These are phyloP conservation scores for Mizuhopecten yessoensis DNA, from an alignment of 1,140 invertebrate species.

Conservation along the genomic window DNA sequence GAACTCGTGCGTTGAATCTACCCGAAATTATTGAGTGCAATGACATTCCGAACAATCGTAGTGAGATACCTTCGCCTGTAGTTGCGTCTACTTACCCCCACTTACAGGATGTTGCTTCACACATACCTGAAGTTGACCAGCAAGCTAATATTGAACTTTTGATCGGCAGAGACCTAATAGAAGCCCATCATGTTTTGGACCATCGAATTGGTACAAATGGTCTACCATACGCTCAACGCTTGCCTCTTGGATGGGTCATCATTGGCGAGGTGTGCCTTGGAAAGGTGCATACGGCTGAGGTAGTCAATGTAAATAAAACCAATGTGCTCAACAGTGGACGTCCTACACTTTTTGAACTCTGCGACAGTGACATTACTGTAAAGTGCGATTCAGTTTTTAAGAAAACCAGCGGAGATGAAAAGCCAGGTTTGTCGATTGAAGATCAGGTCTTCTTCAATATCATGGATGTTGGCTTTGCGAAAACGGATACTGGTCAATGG, in stretches of 20 bases:
- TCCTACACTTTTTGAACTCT: conserved; percentile 43
- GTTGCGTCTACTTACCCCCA: conserved; percentile 41
- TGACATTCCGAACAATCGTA: conserved; percentile 52
- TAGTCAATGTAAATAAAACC: conserved; percentile 18
- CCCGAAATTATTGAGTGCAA: conserved; percentile 58
- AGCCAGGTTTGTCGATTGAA: conserved; percentile 47
- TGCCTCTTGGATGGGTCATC: conserved; percentile 49
- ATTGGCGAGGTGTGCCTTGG: conserved; percentile 41
- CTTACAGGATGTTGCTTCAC: no score
- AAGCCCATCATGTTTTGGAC: conserved; percentile 52
- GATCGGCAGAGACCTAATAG: conserved; percentile 43
- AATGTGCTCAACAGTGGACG: conserved; percentile 44
- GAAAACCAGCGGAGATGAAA: conserved; percentile 50
- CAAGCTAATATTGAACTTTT: conserved; percentile 36
- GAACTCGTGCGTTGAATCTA: neutral
- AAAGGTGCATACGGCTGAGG: neutral
- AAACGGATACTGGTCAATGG: conserved; percentile 33
- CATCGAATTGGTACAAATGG: neutral
- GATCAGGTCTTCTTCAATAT: conserved; percentile 45
- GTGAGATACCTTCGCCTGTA: conserved; percentile 47
- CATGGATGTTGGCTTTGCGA: conserved; percentile 43
- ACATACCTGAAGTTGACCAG: no score
- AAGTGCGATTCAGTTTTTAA: conserved; percentile 1
- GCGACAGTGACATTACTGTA: neutral
- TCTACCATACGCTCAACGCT: conserved; percentile 48